Evolutionary conservation across 1,140 invertebrate species (phyloP), one percentile per base, ranked within the genome.

Genomic region (Bombus impatiens): DNA sequence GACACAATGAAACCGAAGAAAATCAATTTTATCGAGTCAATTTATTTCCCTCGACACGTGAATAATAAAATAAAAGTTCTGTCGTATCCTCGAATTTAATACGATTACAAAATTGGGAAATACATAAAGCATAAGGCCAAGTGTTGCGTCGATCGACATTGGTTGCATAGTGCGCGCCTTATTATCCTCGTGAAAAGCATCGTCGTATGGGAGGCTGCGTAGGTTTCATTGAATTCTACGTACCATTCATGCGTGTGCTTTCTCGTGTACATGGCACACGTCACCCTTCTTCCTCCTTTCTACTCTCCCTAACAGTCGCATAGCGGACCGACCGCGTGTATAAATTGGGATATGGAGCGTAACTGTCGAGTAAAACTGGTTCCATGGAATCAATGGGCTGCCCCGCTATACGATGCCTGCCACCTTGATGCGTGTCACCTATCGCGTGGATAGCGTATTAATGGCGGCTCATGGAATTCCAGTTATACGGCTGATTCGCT

Each of bases 381-480:
- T 90, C 81, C 89, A 44, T 42, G 78, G 88, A 90, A 90, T 90
- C 89, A 90, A 90, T 90, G 88, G 89, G 88, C 70, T n/a, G 57
- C 18, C 47, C 72, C 77, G 82, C 76, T 90, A 89, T 90, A 82
- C 86, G 86, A 88, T 90, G 59, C 89, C 84, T 86, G 88, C 47
- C 86, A 86, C 84, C 78, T 87, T 67, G 53, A 82, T 82, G 79
- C 85, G 89, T 82, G 89, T 90, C 89, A 88, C 87, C 87, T 88
- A 90, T 89, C 80, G 86, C 90, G 81, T 81, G 86, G 89, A 90
- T 88, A 35, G 22, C 89, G 80, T 84, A 87, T 88, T 90, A 90
- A 90, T 90, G 89, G 86, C 81, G 86, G 78, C 76, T 68, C 82
- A 40, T 68, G 86, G 89, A 81, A 87, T 89, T 81, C 83, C 80